A percentile compares a stretch with the other conserved stretches of the same genome.
Conservation (phyloP, 2,888 invertebrate species). For the Cyclophora albipunctata region DNA sequence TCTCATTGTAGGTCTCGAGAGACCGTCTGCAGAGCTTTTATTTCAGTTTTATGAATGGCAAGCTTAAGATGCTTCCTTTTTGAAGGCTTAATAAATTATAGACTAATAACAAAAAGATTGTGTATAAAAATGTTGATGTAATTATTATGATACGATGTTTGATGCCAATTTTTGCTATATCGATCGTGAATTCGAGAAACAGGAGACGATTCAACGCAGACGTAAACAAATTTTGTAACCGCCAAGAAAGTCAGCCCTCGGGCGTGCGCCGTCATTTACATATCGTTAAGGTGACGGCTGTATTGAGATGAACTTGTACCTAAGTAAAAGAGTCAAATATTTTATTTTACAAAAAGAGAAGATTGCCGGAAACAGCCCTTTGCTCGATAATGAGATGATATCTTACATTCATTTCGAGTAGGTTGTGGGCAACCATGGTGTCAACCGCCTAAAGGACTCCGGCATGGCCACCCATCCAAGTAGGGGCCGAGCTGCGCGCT, state of each 20-base stretch:
- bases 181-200: constrained; percentile 28
- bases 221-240: constrained; percentile 57
- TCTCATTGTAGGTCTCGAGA: constrained; percentile 27
- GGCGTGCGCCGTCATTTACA: constrained; percentile 49
- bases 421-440: background rate
- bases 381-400: background rate
- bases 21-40: constrained; percentile 26
- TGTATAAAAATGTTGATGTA: too few relatives aligned
- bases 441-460: too few relatives aligned
- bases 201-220: constrained; percentile 28
- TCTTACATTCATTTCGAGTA: background rate
- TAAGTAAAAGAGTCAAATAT: background rate
- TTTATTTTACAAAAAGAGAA: background rate
- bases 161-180: constrained; percentile 6
- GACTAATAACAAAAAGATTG: too few relatives aligned
- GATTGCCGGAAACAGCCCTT: background rate
- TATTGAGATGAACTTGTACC: constrained; percentile 8
- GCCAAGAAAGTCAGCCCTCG: constrained; percentile 44
- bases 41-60: too few relatives aligned
- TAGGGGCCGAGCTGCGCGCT: too few relatives aligned
- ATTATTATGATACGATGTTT: too few relatives aligned
- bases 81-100: too few relatives aligned
- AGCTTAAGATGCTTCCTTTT: too few relatives aligned
- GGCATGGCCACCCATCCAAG: too few relatives aligned
- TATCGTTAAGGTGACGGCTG: constrained; percentile 25